Base-by-base conservation (phyloP, 2,888 invertebrate species). In the Acheta domesticus region DNA sequence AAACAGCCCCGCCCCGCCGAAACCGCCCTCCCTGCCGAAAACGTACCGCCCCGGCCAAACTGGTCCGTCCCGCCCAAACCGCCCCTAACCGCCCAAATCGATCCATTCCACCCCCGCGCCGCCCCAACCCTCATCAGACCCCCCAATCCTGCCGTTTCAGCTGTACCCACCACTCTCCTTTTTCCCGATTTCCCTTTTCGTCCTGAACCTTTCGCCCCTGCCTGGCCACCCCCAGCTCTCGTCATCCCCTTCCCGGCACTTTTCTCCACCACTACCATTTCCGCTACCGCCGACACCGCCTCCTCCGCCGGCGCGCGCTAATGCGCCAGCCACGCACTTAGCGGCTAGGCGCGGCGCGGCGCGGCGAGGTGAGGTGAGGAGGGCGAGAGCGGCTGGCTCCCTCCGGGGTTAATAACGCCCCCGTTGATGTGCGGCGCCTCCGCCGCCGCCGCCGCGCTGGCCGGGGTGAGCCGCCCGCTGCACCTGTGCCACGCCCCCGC, bases 391-490 rank as follows among this genome's bases (percentile, higher is more conserved):
- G n/a, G 62, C n/a, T n/a, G n/a, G 16, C 62, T n/a, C n/a, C 16
- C 62, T 62, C 62, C 62, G 62, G 62, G 62, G 62, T 62, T 62
- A 62, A 62, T 62, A 62, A 62, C 62, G 62, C 62, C 62, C 62
- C 62, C 14, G 62, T 62, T 14, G 62, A 19, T 62, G 62, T n/a
- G n/a, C 16, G 62, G 62, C n/a, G 62, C 1, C 16, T 5, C 14
- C 14, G 62, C 14, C 23, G 23, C 23, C 23, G 23, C 23, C 23
- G 23, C 23, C 23, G 23, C n/a, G n/a, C n/a, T n/a, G n/a, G 3
- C 23, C n/a, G 62, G 62, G 14, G 62, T 62, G 14, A 62, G 62
- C 62, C 14, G 12, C 62, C n/a, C 62, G 3, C 62, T 16, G 62
- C n/a, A n/a, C n/a, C 62, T 62, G 14, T 8, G 16, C 14, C 16